A percentile compares a stretch with the other conserved stretches of the same genome.
These are phyloP conservation scores for Porphyrio hochstetteri DNA, from an alignment of 2,113 vertebrate genomes.

Conservation along the genomic window DNA sequence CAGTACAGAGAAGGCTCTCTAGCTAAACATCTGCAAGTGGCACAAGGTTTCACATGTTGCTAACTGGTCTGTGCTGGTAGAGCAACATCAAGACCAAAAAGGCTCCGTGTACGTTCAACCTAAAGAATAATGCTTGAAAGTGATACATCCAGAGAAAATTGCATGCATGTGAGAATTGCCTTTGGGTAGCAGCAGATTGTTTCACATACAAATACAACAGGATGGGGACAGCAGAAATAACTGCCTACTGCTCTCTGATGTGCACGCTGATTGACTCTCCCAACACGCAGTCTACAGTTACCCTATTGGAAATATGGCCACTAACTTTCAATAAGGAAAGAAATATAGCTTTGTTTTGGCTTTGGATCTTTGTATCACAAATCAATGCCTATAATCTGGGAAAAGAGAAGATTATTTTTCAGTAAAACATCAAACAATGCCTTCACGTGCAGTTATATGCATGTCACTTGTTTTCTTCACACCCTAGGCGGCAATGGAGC, in stretches of 20 bases:
- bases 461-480: background rate
- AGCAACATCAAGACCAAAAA: background rate
- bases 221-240: background rate
- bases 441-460: background rate
- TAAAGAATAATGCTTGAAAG: background rate
- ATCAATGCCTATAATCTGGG: background rate
- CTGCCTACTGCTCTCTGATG: background rate
- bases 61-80: background rate
- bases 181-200: background rate
- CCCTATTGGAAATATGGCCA: background rate
- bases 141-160: background rate
- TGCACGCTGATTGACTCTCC: background rate
- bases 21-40: background rate
- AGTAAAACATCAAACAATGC: background rate
- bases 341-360: constrained; percentile 7
- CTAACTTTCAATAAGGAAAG: background rate
- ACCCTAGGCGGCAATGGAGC: background rate
- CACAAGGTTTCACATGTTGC: background rate
- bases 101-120: background rate
- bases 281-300: background rate
- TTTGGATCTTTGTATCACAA: background rate
- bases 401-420: background rate
- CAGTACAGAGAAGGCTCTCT: background rate
- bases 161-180: background rate
- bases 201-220: background rate